Percentiles rank a stretch among this genome's conserved stretches.
Evolutionary conservation across 2,888 invertebrate species (phyloP).

Genomic region (Aleiodes leptofemur): DNA sequence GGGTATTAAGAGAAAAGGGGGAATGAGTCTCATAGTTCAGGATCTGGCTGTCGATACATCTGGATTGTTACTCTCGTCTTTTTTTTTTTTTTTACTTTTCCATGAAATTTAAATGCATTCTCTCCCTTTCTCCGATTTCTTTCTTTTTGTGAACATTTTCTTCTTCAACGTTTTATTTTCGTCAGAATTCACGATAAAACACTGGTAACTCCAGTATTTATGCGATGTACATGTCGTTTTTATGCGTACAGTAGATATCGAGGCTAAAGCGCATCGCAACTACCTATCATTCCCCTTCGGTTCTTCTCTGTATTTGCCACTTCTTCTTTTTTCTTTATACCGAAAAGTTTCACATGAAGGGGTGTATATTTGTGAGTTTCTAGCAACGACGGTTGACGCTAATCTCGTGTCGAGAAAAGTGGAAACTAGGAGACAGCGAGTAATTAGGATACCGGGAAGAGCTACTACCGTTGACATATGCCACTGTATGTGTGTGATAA

Average conservation of each 20-base stretch:
- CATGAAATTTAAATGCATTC: slow-evolving; percentile 38
- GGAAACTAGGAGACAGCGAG: slow-evolving; percentile 58
- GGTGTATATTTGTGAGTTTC: slow-evolving; percentile 45
- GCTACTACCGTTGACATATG: slow-evolving; percentile 70
- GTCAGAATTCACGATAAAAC: slow-evolving; percentile 70
- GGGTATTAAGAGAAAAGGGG: slow-evolving; percentile 19
- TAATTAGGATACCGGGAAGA: slow-evolving; percentile 54
- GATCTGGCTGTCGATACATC: slow-evolving; percentile 72
- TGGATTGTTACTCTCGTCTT: slow-evolving; percentile 59
- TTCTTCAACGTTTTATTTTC: slow-evolving; percentile 43
- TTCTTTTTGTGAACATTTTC: slow-evolving; percentile 48
- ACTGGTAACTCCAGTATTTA: slow-evolving; percentile 75
- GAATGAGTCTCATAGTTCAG: slow-evolving; percentile 67
- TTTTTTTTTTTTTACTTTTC: slow-evolving; percentile 40
- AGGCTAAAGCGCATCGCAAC: slow-evolving; percentile 5
- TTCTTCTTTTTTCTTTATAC: slow-evolving; percentile 40
- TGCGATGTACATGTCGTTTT: slow-evolving; percentile 63
- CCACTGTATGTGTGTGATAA: slow-evolving; percentile 73
- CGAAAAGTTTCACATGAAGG: slow-evolving; percentile 43
- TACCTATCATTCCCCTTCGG: neutral
- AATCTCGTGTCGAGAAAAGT: slow-evolving; percentile 70
- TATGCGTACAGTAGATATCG: slow-evolving; percentile 36
- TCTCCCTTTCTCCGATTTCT: slow-evolving; percentile 53
- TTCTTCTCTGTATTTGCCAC: neutral
- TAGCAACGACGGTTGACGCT: slow-evolving; percentile 69